Evolutionary conservation across 1,140 invertebrate species (phyloP), one percentile per base, ranked within the genome.

Genomic region (Danaus melanippus): DNA sequence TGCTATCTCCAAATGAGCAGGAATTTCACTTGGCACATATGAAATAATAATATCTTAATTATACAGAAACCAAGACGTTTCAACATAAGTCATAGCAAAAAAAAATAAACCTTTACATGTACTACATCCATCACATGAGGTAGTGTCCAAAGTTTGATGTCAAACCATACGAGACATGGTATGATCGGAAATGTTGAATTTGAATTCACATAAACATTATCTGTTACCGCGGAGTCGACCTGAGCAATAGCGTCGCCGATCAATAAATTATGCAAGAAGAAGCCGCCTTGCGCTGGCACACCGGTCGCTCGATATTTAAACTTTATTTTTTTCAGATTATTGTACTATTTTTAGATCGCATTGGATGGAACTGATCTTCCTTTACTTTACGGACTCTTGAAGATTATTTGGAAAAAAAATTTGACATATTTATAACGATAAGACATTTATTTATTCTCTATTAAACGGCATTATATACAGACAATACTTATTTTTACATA

Each of bases 201-300:
- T 58, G 58, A 66, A 74, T 69, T 74, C 57, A 76, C 70, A 74
- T 71, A 71, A 67, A 71, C 55, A 66, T 42, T 12, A 57, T 63
- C 49, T 58, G 53, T 56, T 63, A 66, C 50, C 44, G 56, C 21
- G 21, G 21, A 32, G 21, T 57, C 63, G 12, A 56, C 47, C 57
- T 53, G 49, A 60, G 43, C 60, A 64, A 56, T 64, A 53, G 61
- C 57, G 62, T 64, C 57, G 62, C 49, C 63, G 62, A 74, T 77
- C 69, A 67, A 80, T 82, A 74, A 78, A 83, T 85, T 71, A 85
- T 84, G 74, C 68, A 85, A 70, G 71, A 68, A 64, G 46, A 58
- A 61, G 56, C 63, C 63, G 52, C 66, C 60, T 53, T 64, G 56
- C 52, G 57, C 65, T 57, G 55, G 69, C 21, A 32, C 64, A 54